Evolutionary conservation across 2,113 vertebrate species (phyloP).

Genomic region (Aegotheles bennettii): DNA sequence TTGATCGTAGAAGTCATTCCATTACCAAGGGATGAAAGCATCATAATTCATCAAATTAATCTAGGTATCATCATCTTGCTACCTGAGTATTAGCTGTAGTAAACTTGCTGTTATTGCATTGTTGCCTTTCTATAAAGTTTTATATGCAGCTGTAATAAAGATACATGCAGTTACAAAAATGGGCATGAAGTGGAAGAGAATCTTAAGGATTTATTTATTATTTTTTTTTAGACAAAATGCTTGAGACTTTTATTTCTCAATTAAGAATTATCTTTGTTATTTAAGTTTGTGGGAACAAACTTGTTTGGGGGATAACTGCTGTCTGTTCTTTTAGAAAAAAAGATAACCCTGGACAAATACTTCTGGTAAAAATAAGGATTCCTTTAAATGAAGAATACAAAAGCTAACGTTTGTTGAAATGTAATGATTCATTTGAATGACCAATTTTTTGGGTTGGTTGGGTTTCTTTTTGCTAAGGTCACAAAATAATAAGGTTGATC

Average conservation of each 20-base stretch:
- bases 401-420: slow-evolving; percentile 54
- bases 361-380: background rate
- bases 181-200: background rate
- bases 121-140: background rate
- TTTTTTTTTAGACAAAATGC: background rate
- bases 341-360: background rate
- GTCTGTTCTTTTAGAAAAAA: background rate
- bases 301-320: background rate
- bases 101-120: background rate
- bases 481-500: slow-evolving; percentile 35
- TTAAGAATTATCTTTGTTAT: background rate
- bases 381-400: background rate
- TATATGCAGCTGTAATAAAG: background rate
- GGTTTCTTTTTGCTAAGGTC: background rate
- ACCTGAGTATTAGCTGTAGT: background rate
- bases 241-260: background rate
- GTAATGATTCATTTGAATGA: slow-evolving; percentile 53
- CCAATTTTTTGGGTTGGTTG: slow-evolving; percentile 21
- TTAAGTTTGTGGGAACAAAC: background rate
- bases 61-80: background rate
- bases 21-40: background rate
- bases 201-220: no score
- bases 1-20: background rate
- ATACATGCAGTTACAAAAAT: background rate
- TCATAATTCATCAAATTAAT: background rate